These are phyloP conservation scores for Amphiprion ocellaris DNA, from an alignment of 2,113 vertebrate species.

Conservation along the genomic window DNA sequence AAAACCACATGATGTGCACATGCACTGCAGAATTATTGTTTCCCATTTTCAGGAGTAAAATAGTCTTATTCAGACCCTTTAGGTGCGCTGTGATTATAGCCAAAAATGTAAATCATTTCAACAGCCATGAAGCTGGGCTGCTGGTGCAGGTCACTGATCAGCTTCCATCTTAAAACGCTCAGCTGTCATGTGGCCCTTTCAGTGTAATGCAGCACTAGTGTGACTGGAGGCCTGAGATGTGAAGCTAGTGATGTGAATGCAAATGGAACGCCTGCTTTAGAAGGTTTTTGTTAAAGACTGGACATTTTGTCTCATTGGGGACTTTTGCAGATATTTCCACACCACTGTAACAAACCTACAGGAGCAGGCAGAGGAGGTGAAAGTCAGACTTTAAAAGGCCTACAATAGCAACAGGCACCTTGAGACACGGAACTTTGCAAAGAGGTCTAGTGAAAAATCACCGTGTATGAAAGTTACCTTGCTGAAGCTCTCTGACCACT, in stretches of 20 bases:
- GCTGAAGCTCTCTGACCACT: too few species aligned
- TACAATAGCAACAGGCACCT: neutral
- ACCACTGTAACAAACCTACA: neutral
- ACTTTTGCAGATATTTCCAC: slow-evolving; percentile 20
- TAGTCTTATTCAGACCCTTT: neutral
- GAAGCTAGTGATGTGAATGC: slow-evolving; percentile 1
- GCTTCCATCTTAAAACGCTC: slow-evolving; percentile 14
- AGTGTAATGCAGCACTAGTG: neutral
- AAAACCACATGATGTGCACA: slow-evolving; percentile 17
- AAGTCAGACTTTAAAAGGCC: neutral
- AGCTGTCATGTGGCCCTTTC: neutral
- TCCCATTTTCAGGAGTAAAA: neutral
- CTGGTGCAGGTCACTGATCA: slow-evolving; percentile 34
- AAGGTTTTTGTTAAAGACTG: neutral
- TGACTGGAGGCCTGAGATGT: neutral
- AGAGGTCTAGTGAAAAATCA: neutral
- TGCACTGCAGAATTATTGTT: slow-evolving; percentile 12
- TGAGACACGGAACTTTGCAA: slow-evolving; percentile 4
- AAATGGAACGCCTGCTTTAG: neutral
- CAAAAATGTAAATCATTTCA: neutral
- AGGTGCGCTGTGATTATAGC: slow-evolving; percentile 24
- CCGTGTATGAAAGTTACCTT: too few species aligned
- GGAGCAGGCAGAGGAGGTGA: neutral
- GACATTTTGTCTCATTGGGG: neutral
- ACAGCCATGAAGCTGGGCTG: slow-evolving; percentile 16